Evolutionary conservation across 2,888 invertebrate species (phyloP).

Genomic region (Spialia ferax): DNA sequence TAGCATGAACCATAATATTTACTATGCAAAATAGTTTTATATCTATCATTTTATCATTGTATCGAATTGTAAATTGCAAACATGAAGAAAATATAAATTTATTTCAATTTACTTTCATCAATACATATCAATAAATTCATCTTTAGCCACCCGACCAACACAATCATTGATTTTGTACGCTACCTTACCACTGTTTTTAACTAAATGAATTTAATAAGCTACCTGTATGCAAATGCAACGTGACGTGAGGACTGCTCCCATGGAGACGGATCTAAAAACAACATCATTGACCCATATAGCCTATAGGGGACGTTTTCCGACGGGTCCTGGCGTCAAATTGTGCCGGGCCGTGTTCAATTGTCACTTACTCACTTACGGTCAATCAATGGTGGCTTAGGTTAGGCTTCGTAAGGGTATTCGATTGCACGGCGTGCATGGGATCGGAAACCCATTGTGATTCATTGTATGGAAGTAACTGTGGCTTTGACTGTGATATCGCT

Average conservation of each 20-base stretch:
- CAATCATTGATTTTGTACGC: too few relatives aligned
- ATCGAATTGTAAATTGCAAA: too few relatives aligned
- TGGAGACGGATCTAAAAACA: constrained; percentile 44
- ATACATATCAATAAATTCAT: too few relatives aligned
- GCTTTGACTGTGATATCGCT: too few relatives aligned
- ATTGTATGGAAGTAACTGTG: background rate
- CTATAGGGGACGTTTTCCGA: constrained; percentile 43
- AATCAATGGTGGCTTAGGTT: constrained; percentile 7
- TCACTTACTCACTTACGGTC: constrained; percentile 34
- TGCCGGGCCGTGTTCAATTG: constrained; percentile 34
- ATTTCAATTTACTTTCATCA: too few relatives aligned
- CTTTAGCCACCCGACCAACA: too few relatives aligned
- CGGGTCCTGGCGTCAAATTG: constrained; percentile 40
- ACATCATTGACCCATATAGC: constrained; percentile 48
- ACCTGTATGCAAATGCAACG: background rate
- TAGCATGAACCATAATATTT: too few relatives aligned
- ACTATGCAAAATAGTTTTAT: too few relatives aligned
- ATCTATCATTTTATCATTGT: too few relatives aligned
- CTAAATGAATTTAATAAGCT: too few relatives aligned
- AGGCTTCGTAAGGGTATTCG: constrained; percentile 1
- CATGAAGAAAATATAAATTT: too few relatives aligned
- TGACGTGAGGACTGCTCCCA: background rate
- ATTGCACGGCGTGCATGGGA: background rate
- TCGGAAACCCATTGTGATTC: background rate
- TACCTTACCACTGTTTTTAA: too few relatives aligned